Base-by-base conservation (phyloP, 2,888 invertebrate species). In the Chymomyza fuscimana region DNA sequence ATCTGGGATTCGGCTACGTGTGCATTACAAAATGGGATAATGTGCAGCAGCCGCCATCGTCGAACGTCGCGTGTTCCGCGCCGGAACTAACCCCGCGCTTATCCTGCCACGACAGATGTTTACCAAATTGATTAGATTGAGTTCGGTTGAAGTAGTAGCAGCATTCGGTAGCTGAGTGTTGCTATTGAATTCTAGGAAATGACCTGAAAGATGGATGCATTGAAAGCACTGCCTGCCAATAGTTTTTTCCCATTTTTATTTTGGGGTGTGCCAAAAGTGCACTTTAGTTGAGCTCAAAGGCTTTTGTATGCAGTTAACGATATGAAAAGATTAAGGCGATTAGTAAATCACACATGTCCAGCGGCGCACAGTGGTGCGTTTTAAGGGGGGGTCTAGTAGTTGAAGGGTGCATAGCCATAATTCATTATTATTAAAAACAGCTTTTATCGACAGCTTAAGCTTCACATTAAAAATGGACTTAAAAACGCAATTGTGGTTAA, bases 41-140 rank as follows among this genome's bases (percentile, higher is more conserved):
- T 84, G 86, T 82, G 82, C 80, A 76, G 72, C 77, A 78, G 69
- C 73, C 64, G 72, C 25, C 25, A 29, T 12, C 51, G 15, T 3
- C 0, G 25, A 25, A 25, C 25, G 25, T 25, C 25, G 12, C 29
- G 32, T n/a, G 32, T n/a, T 0, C 51, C 5, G 51, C 59, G 32
- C 16, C 16, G 60, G 36, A 15, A 36, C 67, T n/a, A 69, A 69
- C 62, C 46, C 63, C 66, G 59, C 56, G 80, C 75, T 81, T 80
- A 80, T 80, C 79, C 77, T 72, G 70, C 72, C 66, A 62, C 88
- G 88, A 87, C 86, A 86, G 86, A 86, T 86, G 86, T 86, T 86
- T 84, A 78, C 82, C 78, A 80, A 86, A 84, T 86, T 86, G 88
- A 86, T 86, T 87, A 86, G 78, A 80, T 78, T 71, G 79, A 73